Conservation (phyloP, 2,888 invertebrate genomes). For the Drosophila macrothrix region DNA sequence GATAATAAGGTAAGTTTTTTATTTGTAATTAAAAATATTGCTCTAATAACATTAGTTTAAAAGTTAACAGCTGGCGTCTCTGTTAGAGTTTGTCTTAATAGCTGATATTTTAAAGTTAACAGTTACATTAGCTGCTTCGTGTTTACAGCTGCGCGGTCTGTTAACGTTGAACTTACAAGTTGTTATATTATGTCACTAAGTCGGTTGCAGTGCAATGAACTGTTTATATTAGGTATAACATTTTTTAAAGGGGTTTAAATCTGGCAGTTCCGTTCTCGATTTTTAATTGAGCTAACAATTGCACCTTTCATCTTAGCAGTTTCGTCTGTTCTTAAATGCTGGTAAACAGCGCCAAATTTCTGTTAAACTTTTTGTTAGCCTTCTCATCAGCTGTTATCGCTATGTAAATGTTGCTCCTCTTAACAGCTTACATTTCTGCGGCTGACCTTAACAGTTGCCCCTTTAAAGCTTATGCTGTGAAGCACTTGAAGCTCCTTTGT, state of each 20-base stretch:
- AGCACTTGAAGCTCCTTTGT: slow-evolving; percentile 13
- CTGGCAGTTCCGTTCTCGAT: not conserved
- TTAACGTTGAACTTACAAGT: not conserved
- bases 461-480: slow-evolving; percentile 17
- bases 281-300: not conserved
- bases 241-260: not conserved
- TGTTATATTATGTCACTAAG: not conserved
- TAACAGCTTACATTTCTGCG: no score
- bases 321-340: not conserved
- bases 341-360: not conserved
- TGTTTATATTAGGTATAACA: not conserved
- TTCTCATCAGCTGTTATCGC: not conserved
- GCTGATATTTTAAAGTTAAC: not conserved
- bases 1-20: slow-evolving; percentile 91
- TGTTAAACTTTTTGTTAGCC: not conserved
- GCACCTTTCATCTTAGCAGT: not conserved
- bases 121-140: not conserved
- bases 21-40: slow-evolving; percentile 29
- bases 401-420: not conserved
- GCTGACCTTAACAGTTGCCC: not conserved
- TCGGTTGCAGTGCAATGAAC: not conserved
- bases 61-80: not conserved
- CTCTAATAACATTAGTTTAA: not conserved
- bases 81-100: not conserved
- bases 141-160: not conserved